phyloP scores from a whole-genome alignment of 2,797 vertebrate species.

The Melanotaenia maccullochi region DNA sequence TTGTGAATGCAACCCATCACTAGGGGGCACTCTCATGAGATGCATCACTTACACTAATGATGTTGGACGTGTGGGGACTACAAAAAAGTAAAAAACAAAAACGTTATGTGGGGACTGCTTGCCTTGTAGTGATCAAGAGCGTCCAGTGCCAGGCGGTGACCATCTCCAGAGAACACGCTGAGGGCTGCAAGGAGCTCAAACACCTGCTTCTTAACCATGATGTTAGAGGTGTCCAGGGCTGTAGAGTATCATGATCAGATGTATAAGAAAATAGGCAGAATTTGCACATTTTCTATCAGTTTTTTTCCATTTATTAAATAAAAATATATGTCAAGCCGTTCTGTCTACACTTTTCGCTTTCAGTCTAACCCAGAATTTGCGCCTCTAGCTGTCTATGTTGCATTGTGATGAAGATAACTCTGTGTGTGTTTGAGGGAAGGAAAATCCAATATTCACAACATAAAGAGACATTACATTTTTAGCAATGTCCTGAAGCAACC shows the following conservation, averaged over 20 bases:
- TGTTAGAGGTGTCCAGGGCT: constrained; percentile 97
- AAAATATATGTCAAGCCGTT: background rate
- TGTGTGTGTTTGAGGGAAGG: constrained; percentile 8
- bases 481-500: constrained; percentile 14
- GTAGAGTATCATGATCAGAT: constrained; percentile 39
- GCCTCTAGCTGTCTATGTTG: constrained; percentile 12
- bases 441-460: constrained; percentile 32
- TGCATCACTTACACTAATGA: background rate
- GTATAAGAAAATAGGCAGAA: constrained; percentile 10
- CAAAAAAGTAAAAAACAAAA: too few species aligned
- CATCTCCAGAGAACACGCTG: constrained; percentile 92
- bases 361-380: constrained; percentile 8
- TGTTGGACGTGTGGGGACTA: background rate
- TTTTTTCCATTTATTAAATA: too few species aligned
- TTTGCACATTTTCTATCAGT: background rate
- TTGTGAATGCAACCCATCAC: constrained; percentile 19
- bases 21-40: constrained; percentile 40
- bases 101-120: constrained; percentile 58
- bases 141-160: constrained; percentile 90
- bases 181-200: constrained; percentile 96
- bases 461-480: constrained; percentile 9
- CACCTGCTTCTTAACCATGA: constrained; percentile 99
- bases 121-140: constrained; percentile 97
- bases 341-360: background rate
- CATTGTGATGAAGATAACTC: constrained; percentile 33